Evolutionary conservation across 2,113 vertebrate genomes (phyloP), one percentile per base, ranked within the genome.

Genomic region (Notarius quadriscutis): DNA sequence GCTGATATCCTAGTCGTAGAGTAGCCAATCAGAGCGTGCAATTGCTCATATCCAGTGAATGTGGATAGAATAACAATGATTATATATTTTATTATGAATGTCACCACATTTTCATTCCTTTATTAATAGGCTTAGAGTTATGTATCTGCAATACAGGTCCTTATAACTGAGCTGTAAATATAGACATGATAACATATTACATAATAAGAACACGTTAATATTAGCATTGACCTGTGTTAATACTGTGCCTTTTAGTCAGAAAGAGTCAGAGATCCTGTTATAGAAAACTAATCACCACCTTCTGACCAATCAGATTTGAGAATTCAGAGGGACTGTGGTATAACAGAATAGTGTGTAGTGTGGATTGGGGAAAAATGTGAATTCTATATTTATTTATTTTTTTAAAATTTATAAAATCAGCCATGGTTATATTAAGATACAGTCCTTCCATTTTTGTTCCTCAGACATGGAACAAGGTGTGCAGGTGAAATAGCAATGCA

Each of bases 401-500:
- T 34, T 34, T 2, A 2, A 48, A 48, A 41, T 25, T 1, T n/a
- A 77, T n/a, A 11, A 77, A 25, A n/a, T 30, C 0, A 5, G 50
- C 41, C 18, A 48, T 4, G 41, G 25, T 60, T 82, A 63, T 67
- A 50, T n/a, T 67, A 34, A 60, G 1, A 14, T 48, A 27, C 77
- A 53, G 81, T 17, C 87, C 12, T 48, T 69, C 51, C 55, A 10
- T 81, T 7, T 84, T 30, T 81, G 15, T 87, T 74, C 86, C 81
- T 71, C 85, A 99, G 98, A 89, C 98, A 99, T 51, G 98, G 98
- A 18, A 99, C 98, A 18, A 94, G 98, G 71, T 99, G 98, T 93
- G 98, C 98, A 57, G 98, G 98, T 84, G 98, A 99, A 94, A 98
- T 99, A 82, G 97, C 97, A 27, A 99, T 99, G 98, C 96, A 98